These are phyloP conservation scores for Campylorhamphus procurvoides DNA, from an alignment of 2,113 vertebrate genomes.

Conservation along the genomic window DNA sequence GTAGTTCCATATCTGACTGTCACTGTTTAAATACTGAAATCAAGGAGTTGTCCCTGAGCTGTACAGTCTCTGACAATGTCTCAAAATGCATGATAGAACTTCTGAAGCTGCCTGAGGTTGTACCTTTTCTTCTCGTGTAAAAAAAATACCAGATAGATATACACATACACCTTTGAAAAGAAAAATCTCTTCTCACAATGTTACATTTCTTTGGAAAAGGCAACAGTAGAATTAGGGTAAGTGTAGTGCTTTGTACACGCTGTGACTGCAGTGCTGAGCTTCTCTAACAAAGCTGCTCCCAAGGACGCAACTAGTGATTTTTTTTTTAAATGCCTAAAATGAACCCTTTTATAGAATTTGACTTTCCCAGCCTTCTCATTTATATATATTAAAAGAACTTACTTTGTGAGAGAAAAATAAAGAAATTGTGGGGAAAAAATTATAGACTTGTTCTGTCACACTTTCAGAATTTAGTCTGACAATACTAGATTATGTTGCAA, in stretches of 20 bases:
- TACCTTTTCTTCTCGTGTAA: background rate
- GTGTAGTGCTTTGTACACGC: accelerated
- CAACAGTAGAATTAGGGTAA: background rate
- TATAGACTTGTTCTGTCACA: background rate
- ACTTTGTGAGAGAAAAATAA: background rate
- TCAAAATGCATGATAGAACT: background rate
- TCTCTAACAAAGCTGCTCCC: background rate
- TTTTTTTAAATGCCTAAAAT: background rate
- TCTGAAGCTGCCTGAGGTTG: background rate
- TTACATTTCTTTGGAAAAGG: background rate
- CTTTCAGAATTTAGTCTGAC: background rate
- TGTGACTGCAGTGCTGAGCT: background rate
- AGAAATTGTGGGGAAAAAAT: background rate
- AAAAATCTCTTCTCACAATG: background rate
- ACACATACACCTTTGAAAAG: background rate
- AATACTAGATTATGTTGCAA: background rate
- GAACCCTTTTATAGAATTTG: background rate
- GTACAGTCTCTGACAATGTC: background rate
- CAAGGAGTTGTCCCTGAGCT: background rate
- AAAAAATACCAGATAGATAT: background rate
- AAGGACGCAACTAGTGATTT: background rate
- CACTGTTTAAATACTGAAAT: background rate
- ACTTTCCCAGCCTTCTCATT: background rate
- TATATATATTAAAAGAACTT: background rate
- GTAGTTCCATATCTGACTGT: background rate